These are phyloP conservation scores for Propithecus deckenii DNA, from an alignment of 2,797 vertebrate species.

Conservation along the genomic window DNA sequence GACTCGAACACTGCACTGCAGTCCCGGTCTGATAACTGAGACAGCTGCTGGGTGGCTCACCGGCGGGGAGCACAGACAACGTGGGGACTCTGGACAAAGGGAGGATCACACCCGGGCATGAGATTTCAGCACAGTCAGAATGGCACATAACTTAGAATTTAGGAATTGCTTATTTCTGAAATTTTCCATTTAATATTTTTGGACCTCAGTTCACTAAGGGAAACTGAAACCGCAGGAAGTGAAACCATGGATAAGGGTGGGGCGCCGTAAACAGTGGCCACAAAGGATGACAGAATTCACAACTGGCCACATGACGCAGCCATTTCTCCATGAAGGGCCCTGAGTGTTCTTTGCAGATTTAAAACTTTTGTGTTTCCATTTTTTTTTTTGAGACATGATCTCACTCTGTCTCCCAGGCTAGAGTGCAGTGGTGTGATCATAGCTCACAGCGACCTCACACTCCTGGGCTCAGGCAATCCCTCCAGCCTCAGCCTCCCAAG, in stretches of 20 bases:
- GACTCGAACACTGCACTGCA: background rate
- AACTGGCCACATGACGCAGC: background rate
- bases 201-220: background rate
- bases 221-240: background rate
- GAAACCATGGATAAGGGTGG: background rate
- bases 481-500: too few relatives aligned
- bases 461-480: too few relatives aligned
- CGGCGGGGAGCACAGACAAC: background rate
- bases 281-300: background rate
- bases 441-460: too few relatives aligned
- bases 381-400: too few relatives aligned
- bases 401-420: too few relatives aligned
- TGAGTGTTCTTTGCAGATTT: background rate
- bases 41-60: background rate
- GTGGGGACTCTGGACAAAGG: background rate
- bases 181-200: background rate
- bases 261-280: too few relatives aligned
- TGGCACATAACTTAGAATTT: background rate
- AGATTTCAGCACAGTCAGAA: background rate
- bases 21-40: background rate
- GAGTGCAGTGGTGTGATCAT: too few relatives aligned
- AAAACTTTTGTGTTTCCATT: background rate
- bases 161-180: background rate
- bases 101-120: background rate
- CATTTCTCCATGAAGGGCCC: background rate